Conservation (phyloP, 1,140 invertebrate genomes). For the Lucilia cuprina region DNA sequence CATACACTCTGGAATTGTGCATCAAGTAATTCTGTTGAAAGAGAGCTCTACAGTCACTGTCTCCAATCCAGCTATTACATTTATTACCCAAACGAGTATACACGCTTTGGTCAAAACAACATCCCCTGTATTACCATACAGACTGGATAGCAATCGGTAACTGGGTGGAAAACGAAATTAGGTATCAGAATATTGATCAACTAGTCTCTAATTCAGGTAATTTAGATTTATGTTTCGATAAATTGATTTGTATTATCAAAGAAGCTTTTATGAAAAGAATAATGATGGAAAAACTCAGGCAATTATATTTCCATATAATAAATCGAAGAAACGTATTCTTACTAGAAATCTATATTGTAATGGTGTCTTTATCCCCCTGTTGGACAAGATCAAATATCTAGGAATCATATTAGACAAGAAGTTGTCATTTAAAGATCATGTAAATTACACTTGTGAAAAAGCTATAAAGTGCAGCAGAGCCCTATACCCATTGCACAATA, state of each 20-base stretch:
- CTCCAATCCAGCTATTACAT: background rate
- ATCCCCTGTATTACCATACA: background rate
- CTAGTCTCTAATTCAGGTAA: background rate
- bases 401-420: background rate
- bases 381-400: background rate
- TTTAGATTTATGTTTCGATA: background rate
- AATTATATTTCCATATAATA: background rate
- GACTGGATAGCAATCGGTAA: background rate
- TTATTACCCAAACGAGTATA: background rate
- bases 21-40: background rate
- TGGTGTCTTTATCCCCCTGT: background rate
- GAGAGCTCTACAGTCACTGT: background rate
- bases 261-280: no score
- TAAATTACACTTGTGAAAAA: background rate
- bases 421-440: background rate
- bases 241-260: background rate
- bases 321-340: background rate
- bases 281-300: background rate
- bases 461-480: background rate
- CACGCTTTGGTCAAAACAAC: background rate
- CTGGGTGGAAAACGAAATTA: background rate
- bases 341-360: background rate
- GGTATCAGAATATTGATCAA: background rate
- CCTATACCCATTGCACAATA: background rate
- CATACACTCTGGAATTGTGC: background rate